phyloP scores from a whole-genome alignment of 2,888 invertebrate species.

The Aelia acuminata region DNA sequence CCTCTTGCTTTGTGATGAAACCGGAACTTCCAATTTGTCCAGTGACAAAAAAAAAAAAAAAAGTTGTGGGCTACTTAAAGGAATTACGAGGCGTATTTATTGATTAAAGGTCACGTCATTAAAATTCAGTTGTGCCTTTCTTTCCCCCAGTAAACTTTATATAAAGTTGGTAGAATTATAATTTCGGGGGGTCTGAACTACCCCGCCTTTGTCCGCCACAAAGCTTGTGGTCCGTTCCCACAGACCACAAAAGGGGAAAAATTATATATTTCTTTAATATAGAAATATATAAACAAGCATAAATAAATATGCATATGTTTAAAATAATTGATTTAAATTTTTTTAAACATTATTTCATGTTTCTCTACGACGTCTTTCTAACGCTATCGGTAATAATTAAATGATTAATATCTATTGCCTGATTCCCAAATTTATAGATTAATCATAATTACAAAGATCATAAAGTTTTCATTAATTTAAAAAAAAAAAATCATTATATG shows the following conservation, averaged over 20 bases:
- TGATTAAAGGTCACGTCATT: slow-evolving; percentile 53
- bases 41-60: background rate
- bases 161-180: slow-evolving; percentile 48
- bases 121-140: slow-evolving; percentile 47
- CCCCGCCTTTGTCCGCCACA: slow-evolving; percentile 29
- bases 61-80: background rate
- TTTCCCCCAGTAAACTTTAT: slow-evolving; percentile 52
- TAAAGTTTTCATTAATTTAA: too few species aligned
- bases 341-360: too few species aligned
- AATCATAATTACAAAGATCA: too few species aligned
- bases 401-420: too few species aligned
- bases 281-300: background rate
- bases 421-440: too few species aligned
- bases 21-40: background rate
- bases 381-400: too few species aligned
- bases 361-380: too few species aligned
- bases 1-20: background rate
- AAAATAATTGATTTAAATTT: too few species aligned
- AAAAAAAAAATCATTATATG: too few species aligned
- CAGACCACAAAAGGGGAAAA: slow-evolving; percentile 23
- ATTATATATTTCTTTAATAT: slow-evolving; percentile 19
- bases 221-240: background rate
- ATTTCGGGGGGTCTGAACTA: slow-evolving; percentile 15
- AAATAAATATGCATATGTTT: background rate
- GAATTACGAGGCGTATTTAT: slow-evolving; percentile 7